phyloP scores from a whole-genome alignment of 2,797 vertebrate species.

The Parauchenoglanis ngamensis region DNA sequence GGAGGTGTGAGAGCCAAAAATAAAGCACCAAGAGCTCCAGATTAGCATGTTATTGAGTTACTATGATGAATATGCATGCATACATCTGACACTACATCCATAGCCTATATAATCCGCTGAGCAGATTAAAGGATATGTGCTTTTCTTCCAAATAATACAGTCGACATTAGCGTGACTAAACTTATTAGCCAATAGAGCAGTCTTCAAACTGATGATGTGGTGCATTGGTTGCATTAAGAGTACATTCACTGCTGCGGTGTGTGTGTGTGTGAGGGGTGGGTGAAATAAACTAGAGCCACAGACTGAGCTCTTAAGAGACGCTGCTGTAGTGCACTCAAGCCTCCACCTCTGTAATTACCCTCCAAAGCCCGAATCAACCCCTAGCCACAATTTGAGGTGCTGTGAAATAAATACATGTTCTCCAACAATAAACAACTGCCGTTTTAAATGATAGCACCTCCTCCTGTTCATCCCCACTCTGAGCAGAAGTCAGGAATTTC shows the following conservation, averaged over 20 bases:
- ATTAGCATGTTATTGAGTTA: constrained; percentile 40
- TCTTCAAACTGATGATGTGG: not conserved
- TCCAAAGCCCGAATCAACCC: constrained; percentile 72
- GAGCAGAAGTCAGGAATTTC: constrained; percentile 12
- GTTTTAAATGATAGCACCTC: constrained; percentile 76
- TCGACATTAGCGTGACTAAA: constrained; percentile 4
- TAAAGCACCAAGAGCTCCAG: constrained; percentile 39
- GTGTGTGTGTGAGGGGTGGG: constrained; percentile 25
- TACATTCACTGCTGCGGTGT: constrained; percentile 27
- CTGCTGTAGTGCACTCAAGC: constrained; percentile 65
- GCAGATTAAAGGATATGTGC: constrained; percentile 20
- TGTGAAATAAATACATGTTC: constrained; percentile 81
- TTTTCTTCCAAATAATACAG: constrained; percentile 7
- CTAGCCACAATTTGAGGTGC: constrained; percentile 78
- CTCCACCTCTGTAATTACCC: constrained; percentile 78
- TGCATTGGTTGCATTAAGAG: constrained; percentile 31
- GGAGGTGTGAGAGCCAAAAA: constrained; percentile 52
- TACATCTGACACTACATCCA: constrained; percentile 29
- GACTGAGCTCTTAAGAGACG: constrained; percentile 60
- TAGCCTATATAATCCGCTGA: not conserved
- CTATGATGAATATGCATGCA: constrained; percentile 2
- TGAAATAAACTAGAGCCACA: constrained; percentile 52
- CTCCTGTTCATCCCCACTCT: constrained; percentile 57
- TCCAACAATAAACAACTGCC: constrained; percentile 83
- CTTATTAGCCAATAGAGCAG: not conserved